A percentile compares a stretch with the other conserved stretches of the same genome.
Evolutionary conservation across 2,797 vertebrate species (phyloP).

Genomic region (Numenius phaeopus): DNA sequence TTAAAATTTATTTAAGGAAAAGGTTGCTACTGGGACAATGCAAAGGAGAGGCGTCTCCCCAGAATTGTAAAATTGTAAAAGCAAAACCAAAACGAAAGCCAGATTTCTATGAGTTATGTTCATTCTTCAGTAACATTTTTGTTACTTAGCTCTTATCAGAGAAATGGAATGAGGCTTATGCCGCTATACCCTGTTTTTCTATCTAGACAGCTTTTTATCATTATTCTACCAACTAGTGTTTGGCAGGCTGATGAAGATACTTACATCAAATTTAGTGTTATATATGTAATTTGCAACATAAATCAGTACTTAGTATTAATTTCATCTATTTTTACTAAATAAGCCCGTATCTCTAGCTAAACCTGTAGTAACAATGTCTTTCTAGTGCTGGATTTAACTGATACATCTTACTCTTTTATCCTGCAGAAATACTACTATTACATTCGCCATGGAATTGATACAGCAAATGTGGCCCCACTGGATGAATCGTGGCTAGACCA

Average conservation of each 20-base stretch:
- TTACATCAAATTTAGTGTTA: not conserved
- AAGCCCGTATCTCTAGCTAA: not conserved
- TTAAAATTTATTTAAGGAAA: not conserved
- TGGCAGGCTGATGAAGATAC: not conserved
- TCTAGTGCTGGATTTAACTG: not conserved
- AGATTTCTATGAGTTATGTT: not conserved
- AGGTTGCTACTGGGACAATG: not conserved
- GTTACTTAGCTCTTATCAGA: not conserved
- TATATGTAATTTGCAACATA: not conserved
- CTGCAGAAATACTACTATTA: constrained; percentile 85
- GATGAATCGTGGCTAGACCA: constrained; percentile 85
- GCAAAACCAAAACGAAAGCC: not conserved
- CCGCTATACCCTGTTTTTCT: not conserved
- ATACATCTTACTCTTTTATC: not conserved
- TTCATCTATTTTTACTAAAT: not conserved
- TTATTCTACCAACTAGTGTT: not conserved
- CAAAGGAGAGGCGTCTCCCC: not conserved
- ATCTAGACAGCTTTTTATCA: not conserved
- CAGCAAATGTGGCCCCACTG: constrained; percentile 83
- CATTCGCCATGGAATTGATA: constrained; percentile 85
- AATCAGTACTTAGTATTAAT: not conserved
- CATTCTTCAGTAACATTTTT: not conserved
- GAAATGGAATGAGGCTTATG: not conserved
- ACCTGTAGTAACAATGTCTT: not conserved
- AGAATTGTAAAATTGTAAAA: not conserved